Base-by-base conservation (phyloP, 2,888 invertebrate species). In the Palloptera scutellata region DNA sequence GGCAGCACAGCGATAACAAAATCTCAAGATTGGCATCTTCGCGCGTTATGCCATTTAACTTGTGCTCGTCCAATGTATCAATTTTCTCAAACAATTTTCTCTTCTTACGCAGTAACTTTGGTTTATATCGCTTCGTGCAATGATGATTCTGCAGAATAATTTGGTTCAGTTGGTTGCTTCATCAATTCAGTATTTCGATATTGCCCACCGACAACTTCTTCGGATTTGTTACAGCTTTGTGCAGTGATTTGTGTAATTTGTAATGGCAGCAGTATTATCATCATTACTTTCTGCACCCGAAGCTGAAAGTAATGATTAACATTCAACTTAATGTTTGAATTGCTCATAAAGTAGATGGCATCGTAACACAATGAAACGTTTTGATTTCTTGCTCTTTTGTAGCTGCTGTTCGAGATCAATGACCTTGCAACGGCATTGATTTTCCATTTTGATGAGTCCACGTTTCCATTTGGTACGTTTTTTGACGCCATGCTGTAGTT, bases 21-120 rank as follows among this genome's bases (percentile, higher is more conserved):
- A 96, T 96, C 82, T 96, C 96, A 51, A 96, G 84, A 84, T 95
- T 96, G 0, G 94, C 94, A 9, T 93, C 93, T 83, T 94, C 94
- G 0, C 94, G 87, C 1, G 92, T 91, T 77, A 92, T 92, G 74
- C 48, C 6, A 54, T 17, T 30, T 30, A 30, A 30, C 30, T 30
- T 2, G 3, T 90, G 88, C 72, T 89, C 90, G 72, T 90, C 89
- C n/a, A 89, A 77, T 13, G 87, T 86, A n/a, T 73, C 77, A 64
- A 85, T 84, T 75, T 79, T 79, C 60, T 76, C 89, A 80, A 74
- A 88, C 80, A 68, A 77, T 64, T 86, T 83, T n/a, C n/a, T n/a
- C n/a, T 72, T 88, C 86, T 65, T 90, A 89, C 40, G 88, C 79
- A 64, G 88, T 87, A 19, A 88, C 87, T 72, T 87, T 87, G 73